phyloP scores from a whole-genome alignment of 2,888 invertebrate species.

The Bellardia bayeri region DNA sequence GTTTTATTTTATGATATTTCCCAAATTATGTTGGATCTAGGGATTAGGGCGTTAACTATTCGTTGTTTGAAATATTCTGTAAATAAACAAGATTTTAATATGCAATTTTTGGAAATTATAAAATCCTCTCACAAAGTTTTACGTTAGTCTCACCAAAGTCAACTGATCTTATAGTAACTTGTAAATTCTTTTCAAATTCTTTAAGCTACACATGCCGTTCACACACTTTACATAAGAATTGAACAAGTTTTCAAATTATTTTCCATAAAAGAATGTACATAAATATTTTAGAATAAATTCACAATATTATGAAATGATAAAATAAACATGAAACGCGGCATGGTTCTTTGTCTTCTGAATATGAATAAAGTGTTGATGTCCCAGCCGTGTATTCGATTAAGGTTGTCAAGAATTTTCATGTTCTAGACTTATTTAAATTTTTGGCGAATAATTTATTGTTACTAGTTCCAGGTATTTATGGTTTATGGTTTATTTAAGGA shows the following conservation, averaged over 20 bases:
- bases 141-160: no score
- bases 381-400: conserved; percentile 7
- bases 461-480: background rate
- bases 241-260: conserved; percentile 31
- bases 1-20: no score
- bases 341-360: background rate
- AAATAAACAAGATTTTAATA: no score
- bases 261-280: background rate
- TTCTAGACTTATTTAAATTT: conserved; percentile 52
- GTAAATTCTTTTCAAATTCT: no score
- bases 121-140: background rate
- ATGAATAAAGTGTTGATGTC: conserved; percentile 43
- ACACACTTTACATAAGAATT: conserved; percentile 9
- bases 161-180: no score
- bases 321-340: conserved; percentile 18
- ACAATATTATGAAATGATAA: conserved; percentile 20
- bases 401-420: conserved; percentile 26
- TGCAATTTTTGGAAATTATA: no score
- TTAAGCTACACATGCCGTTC: background rate
- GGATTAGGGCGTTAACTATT: no score
- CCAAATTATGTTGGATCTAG: no score
- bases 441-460: conserved; percentile 28
- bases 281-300: conserved; percentile 8
- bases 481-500: conserved; percentile 8
- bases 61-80: no score